A percentile compares a stretch with the other conserved stretches of the same genome.
Evolutionary conservation across 1,140 invertebrate species (phyloP).

Genomic region (Pseudomyrmex pallidus): DNA sequence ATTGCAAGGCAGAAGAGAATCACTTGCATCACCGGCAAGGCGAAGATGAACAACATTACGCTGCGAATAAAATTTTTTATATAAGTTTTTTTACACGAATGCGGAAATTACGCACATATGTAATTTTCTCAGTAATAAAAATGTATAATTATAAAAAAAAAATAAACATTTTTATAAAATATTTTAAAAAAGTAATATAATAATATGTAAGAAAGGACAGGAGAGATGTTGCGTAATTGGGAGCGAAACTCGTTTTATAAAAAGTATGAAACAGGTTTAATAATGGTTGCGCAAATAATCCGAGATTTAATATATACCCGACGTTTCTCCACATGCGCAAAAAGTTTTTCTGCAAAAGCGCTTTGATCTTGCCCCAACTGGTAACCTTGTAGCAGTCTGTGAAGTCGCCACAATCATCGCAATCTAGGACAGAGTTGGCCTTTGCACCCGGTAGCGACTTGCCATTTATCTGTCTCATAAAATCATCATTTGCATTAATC

Average conservation of each 20-base stretch:
- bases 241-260: no score
- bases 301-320: slow-evolving; percentile 84
- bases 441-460: slow-evolving; percentile 85
- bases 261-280: background rate
- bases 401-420: slow-evolving; percentile 86
- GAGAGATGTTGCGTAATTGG: no score
- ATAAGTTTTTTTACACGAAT: background rate
- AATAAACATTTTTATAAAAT: no score
- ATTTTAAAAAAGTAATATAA: no score
- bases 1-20: slow-evolving; percentile 97
- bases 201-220: no score
- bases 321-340: slow-evolving; percentile 97
- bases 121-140: background rate
- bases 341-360: slow-evolving; percentile 96
- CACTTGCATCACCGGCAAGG: slow-evolving; percentile 96
- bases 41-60: slow-evolving; percentile 96
- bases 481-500: background rate
- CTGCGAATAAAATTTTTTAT: slow-evolving; percentile 81
- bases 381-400: slow-evolving; percentile 87
- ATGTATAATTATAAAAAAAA: no score
- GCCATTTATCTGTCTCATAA: slow-evolving; percentile 84
- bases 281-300: background rate
- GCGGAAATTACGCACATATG: background rate
- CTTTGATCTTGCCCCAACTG: slow-evolving; percentile 89
- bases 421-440: slow-evolving; percentile 84